A percentile compares a stretch with the other conserved stretches of the same genome.
Conservation (phyloP, 1,140 invertebrate species). For the Aphelenchoides besseyi region DNA sequence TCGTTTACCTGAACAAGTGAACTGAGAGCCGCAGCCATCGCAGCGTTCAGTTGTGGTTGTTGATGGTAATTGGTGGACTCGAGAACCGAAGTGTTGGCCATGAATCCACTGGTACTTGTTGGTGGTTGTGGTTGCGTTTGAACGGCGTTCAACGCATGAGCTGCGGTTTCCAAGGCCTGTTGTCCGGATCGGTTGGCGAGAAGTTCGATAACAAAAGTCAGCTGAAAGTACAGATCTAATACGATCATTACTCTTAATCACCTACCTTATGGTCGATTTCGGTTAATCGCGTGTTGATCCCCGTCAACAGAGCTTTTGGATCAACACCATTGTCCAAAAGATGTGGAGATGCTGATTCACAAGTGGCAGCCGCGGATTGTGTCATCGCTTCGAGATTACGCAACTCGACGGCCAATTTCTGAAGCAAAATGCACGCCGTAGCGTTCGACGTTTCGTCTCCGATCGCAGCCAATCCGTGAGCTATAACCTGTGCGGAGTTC, state of each 20-base stretch:
- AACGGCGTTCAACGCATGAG: neutral
- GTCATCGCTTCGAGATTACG: neutral
- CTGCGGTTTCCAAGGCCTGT: constrained; percentile 23
- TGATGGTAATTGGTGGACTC: neutral
- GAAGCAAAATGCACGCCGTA: neutral
- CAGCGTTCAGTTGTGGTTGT: neutral
- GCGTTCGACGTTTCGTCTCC: neutral
- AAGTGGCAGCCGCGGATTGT: neutral
- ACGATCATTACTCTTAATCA: no score
- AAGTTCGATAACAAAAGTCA: constrained; percentile 48
- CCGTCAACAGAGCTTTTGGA: constrained; percentile 51
- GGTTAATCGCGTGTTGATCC: constrained; percentile 55
- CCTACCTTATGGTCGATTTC: constrained; percentile 57
- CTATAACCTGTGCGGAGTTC: neutral
- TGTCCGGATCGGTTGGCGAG: constrained; percentile 34
- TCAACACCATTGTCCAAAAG: constrained; percentile 26
- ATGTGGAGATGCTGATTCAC: neutral
- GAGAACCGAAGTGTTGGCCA: constrained; percentile 14
- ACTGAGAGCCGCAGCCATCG: constrained; percentile 4
- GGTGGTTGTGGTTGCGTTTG: neutral
- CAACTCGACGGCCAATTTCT: neutral
- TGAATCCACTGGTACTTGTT: constrained; percentile 34
- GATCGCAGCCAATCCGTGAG: neutral
- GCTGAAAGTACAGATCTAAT: neutral
- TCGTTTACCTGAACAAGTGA: constrained; percentile 5